Evolutionary conservation across 1,140 invertebrate species (phyloP).

Genomic region (Ptiloglossa arizonensis): DNA sequence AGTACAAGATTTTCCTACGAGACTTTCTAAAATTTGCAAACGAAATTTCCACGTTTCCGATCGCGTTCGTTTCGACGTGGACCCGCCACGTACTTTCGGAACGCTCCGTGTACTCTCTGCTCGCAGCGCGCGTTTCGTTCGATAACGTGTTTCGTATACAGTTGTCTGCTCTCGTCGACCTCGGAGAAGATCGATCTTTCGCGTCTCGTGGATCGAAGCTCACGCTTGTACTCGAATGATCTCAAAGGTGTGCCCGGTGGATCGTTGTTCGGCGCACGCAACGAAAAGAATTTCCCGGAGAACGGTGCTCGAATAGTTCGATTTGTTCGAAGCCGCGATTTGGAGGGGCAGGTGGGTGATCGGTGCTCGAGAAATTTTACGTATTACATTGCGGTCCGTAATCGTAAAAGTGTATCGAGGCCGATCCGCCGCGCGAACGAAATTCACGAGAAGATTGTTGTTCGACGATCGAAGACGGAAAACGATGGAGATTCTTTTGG

Average conservation of each 20-base stretch:
- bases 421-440: not conserved
- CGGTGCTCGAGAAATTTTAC: conserved; percentile 69
- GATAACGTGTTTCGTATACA: not conserved
- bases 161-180: not conserved
- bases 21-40: too few relatives aligned
- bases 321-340: too few relatives aligned
- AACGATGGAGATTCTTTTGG: not conserved
- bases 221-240: conserved; percentile 32
- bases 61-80: too few relatives aligned
- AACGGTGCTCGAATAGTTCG: conserved; percentile 65
- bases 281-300: not conserved
- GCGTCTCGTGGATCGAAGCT: not conserved
- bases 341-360: not conserved
- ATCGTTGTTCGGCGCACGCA: not conserved
- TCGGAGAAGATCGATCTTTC: conserved; percentile 7
- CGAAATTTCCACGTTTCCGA: too few relatives aligned
- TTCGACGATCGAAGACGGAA: too few relatives aligned
- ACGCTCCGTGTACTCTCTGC: too few relatives aligned
- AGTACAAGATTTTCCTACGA: too few relatives aligned
- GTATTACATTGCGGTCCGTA: conserved; percentile 74
- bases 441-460: too few relatives aligned
- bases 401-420: conserved; percentile 69
- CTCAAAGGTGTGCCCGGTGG: conserved; percentile 9
- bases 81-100: too few relatives aligned
- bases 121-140: not conserved